phyloP scores from a whole-genome alignment of 2,797 vertebrate species.

The Gymnopithys bicolor region DNA sequence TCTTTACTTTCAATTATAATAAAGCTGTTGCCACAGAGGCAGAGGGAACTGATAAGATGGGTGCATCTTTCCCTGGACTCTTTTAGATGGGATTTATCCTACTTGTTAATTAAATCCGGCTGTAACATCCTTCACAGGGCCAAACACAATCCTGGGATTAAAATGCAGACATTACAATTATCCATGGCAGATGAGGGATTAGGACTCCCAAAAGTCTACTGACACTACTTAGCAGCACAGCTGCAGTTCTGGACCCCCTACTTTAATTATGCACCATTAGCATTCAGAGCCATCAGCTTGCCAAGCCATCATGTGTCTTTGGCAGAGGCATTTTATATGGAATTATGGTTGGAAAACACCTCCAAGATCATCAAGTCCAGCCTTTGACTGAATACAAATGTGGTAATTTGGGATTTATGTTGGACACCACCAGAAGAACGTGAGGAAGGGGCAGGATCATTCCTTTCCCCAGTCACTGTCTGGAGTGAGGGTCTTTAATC shows the following conservation, averaged over 20 bases:
- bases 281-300: not conserved
- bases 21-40: conserved; percentile 33
- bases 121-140: conserved; percentile 39
- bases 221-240: conserved; percentile 50
- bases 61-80: conserved; percentile 16
- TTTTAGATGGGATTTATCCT: conserved; percentile 43
- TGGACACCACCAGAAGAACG: not conserved
- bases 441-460: not conserved
- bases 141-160: conserved; percentile 67
- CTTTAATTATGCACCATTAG: conserved; percentile 38
- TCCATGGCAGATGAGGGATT: conserved; percentile 59
- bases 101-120: conserved; percentile 57
- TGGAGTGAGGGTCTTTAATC: not conserved
- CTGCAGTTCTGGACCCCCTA: conserved; percentile 27
- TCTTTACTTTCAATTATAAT: conserved; percentile 28
- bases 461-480: not conserved
- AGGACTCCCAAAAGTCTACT: conserved; percentile 56
- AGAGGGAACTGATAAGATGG: not conserved
- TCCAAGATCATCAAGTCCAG: not conserved
- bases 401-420: not conserved
- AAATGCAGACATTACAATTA: conserved; percentile 68
- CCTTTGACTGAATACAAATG: not conserved
- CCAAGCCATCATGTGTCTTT: not conserved
- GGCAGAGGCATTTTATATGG: not conserved
- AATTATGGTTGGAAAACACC: not conserved